Evolutionary conservation across 2,113 vertebrate species (phyloP).

Genomic region (Spea multiplicata): DNA sequence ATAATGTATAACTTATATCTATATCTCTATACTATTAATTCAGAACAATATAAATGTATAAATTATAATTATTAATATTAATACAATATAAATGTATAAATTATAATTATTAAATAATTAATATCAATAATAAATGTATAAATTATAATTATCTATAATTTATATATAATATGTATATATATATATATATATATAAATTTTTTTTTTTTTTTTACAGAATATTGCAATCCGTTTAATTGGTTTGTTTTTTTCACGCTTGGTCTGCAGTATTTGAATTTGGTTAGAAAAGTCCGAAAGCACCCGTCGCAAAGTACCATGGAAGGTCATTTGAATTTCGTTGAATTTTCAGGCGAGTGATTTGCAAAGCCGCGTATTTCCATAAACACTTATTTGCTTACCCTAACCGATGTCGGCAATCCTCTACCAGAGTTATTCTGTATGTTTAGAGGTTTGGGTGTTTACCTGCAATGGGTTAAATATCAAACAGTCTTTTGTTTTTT

Average conservation of each 20-base stretch:
- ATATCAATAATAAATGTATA: too few species aligned
- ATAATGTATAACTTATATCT: too few species aligned
- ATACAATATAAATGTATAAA: too few species aligned
- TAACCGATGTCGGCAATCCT: conserved; percentile 29
- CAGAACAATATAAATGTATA: too few species aligned
- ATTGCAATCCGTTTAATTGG: background rate
- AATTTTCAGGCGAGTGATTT: conserved; percentile 29
- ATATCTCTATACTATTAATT: too few species aligned
- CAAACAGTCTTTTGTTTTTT: too few species aligned
- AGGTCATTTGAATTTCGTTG: conserved; percentile 37
- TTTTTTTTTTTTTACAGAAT: too few species aligned
- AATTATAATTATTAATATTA: too few species aligned
- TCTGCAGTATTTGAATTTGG: conserved; percentile 33
- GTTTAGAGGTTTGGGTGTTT: background rate
- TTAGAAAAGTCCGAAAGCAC: background rate
- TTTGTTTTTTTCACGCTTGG: conserved; percentile 29
- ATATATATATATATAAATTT: too few species aligned
- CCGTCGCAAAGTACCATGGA: conserved; percentile 16
- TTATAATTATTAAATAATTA: too few species aligned
- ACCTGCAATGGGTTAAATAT: conserved; percentile 5
- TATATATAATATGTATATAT: too few species aligned
- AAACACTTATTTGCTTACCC: conserved; percentile 44
- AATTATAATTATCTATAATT: too few species aligned
- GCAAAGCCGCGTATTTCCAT: conserved; percentile 44
- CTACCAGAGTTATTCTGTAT: conserved; percentile 13